phyloP scores from a whole-genome alignment of 2,113 vertebrate species.

The Micronycteris hirsuta region DNA sequence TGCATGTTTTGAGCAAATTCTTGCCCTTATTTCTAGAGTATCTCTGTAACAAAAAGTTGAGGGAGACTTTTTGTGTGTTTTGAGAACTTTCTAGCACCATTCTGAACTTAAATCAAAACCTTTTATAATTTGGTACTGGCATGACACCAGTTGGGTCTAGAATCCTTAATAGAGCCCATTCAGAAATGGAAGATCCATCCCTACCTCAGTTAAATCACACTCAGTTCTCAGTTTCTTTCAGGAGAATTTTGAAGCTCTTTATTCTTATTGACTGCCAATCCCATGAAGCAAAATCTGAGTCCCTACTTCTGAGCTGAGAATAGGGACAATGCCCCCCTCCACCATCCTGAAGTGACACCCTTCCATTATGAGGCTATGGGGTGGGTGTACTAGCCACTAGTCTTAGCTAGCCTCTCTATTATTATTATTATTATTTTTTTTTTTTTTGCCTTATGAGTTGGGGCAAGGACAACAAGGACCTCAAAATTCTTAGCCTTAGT shows the following conservation, averaged over 20 bases:
- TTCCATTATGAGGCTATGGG: background rate
- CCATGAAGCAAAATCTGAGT: background rate
- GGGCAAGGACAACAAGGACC: background rate
- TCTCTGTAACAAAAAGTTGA: background rate
- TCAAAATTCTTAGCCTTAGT: background rate
- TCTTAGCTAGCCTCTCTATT: background rate
- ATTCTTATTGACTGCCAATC: background rate
- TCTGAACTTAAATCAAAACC: background rate
- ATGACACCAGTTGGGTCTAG: background rate
- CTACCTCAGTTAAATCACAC: background rate
- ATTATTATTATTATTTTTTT: too few relatives aligned
- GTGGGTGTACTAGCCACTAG: background rate
- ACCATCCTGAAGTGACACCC: background rate
- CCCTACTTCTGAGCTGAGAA: background rate
- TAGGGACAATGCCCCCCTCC: background rate
- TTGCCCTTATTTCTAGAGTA: background rate
- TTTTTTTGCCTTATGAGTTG: background rate
- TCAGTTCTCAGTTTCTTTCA: background rate
- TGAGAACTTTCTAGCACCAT: background rate
- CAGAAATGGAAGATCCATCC: background rate
- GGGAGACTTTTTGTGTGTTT: background rate
- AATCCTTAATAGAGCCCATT: background rate
- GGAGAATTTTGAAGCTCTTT: background rate
- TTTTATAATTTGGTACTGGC: background rate
- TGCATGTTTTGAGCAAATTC: background rate